Percentiles rank a stretch among this genome's conserved stretches.
phyloP scores from a whole-genome alignment of 2,888 invertebrate species.

The Endotricha flammealis region DNA sequence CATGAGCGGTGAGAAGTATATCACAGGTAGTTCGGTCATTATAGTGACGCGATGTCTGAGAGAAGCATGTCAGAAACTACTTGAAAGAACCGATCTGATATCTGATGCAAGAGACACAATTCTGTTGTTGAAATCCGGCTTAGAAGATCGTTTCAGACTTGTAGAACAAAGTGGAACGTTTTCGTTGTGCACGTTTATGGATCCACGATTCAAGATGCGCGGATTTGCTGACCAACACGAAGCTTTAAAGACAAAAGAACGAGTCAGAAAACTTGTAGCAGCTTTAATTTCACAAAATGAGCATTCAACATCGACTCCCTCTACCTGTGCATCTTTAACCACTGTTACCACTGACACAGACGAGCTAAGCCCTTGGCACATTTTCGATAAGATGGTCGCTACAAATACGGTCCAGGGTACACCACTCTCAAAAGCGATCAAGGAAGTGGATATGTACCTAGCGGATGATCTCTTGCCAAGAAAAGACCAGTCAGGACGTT shows the following conservation, averaged over 20 bases:
- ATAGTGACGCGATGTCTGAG: conserved; percentile 16
- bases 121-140: conserved; percentile 11
- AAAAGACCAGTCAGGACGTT: conserved; percentile 14
- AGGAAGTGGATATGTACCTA: conserved; percentile 20
- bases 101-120: conserved; percentile 10
- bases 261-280: conserved; percentile 12
- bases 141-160: conserved; percentile 15
- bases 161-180: conserved; percentile 22
- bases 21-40: conserved; percentile 22
- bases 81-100: not conserved
- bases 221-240: conserved; percentile 10
- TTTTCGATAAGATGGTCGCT: conserved; percentile 17
- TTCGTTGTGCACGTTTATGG: conserved; percentile 20
- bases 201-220: conserved; percentile 14
- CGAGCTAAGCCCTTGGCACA: conserved; percentile 18
- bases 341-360: conserved; percentile 3
- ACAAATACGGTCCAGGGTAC: conserved; percentile 12
- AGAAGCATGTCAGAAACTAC: not conserved
- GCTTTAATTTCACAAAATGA: conserved; percentile 9
- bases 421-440: conserved; percentile 21
- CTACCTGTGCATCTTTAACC: not conserved
- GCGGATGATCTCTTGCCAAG: conserved; percentile 17
- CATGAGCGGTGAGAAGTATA: conserved; percentile 24
- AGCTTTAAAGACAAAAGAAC: conserved; percentile 18
- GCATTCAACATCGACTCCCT: not conserved